These are phyloP conservation scores for Dasyurus viverrinus DNA, from an alignment of 2,113 vertebrate genomes.

Conservation along the genomic window DNA sequence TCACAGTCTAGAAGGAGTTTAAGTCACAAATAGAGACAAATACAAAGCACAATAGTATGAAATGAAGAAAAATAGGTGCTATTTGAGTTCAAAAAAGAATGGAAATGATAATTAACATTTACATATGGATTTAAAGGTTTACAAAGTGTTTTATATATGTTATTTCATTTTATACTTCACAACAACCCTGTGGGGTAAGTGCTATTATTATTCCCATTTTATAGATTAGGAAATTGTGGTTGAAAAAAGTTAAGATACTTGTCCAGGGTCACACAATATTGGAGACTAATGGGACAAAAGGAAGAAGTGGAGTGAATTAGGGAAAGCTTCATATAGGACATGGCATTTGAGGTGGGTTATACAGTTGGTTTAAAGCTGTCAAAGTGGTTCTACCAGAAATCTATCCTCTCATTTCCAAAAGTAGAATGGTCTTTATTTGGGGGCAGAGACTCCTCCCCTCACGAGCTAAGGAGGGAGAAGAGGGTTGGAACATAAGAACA, in stretches of 20 bases:
- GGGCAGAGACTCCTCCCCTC: background rate
- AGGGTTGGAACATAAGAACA: background rate
- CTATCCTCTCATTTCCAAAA: background rate
- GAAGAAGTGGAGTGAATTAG: background rate
- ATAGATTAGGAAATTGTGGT: background rate
- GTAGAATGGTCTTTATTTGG: background rate
- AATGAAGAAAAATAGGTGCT: background rate
- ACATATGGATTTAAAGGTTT: background rate
- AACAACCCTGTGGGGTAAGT: background rate
- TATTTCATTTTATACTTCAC: background rate
- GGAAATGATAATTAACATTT: background rate
- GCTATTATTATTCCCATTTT: background rate
- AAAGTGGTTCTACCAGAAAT: background rate
- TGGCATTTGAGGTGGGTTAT: background rate
- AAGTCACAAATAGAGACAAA: background rate
- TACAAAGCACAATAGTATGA: background rate
- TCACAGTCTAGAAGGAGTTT: background rate
- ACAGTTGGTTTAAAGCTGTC: background rate
- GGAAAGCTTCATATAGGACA: background rate
- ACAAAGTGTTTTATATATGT: background rate
- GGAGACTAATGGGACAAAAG: background rate
- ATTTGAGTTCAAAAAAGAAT: background rate
- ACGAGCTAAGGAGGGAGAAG: background rate
- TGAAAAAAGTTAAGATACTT: background rate
- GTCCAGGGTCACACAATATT: background rate